Base-by-base conservation (phyloP, 2,113 vertebrate genomes). In the Odontophorus gujanensis region DNA sequence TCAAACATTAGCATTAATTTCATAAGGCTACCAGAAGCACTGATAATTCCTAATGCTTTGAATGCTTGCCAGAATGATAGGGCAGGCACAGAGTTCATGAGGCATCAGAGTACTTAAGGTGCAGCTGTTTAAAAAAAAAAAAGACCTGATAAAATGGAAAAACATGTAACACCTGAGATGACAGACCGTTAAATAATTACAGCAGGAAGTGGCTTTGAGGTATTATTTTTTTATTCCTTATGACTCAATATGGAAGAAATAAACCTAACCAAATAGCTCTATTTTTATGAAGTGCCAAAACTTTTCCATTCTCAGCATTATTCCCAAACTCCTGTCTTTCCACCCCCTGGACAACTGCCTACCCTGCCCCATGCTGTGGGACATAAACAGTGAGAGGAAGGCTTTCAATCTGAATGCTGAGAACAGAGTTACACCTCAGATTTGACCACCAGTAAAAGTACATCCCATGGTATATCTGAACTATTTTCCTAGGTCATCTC, bases 1-100 rank as follows among this genome's bases (percentile, higher is more conserved):
- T 68, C 63, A 92, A 74, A 50, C 34, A 79, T 75, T 50, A 81
- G 43, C 66, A 82, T 87, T 74, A 73, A 94, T 86, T 96, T 94
- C 22, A 67, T 84, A 81, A 81, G 26, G 28, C 74, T 85, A 86
- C 47, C 69, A 94, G 73, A 90, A 75, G 15, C 47, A 76, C n/a
- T 68, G 51, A 57, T 74, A 36, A 75, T 72, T 74, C 79, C 81
- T 82, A 76, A 72, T 20, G 21, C 28, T 76, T 88, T 92, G 79
- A 87, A 50, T 5, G 0, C 43, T 90, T 74, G 28, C 69, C 87
- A 96, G 57, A 85, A 90, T 89, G 50, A 85, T 16, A 93, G 48
- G 43, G 32, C 30, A 78, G 47, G 66, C 61, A 51, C 28, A 71
- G 22, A 42, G 66, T 68, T 94, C 78, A 93, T 6, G 34, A 81